These are phyloP conservation scores for Hyposoter dolosus DNA, from an alignment of 2,888 invertebrate species.

Conservation along the genomic window DNA sequence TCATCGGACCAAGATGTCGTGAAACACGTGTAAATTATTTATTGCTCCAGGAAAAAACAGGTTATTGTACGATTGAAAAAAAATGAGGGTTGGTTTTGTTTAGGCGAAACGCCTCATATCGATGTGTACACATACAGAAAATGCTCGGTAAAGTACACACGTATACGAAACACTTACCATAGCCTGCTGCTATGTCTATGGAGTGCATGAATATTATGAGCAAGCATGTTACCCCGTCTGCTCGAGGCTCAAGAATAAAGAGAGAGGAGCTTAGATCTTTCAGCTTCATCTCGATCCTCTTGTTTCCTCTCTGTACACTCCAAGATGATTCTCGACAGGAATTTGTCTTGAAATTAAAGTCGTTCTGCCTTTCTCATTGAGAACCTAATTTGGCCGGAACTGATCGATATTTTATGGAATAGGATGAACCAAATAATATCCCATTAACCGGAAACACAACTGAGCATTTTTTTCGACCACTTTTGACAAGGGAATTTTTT, in stretches of 20 bases:
- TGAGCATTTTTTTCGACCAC: not conserved
- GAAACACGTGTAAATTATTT: not conserved
- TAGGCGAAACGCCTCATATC: not conserved
- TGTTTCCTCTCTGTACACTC: constrained; percentile 17
- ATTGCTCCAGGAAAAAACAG: not conserved
- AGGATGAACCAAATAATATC: no score
- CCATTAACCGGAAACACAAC: not conserved
- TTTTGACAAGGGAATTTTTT: not conserved
- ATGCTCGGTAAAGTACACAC: constrained; percentile 52
- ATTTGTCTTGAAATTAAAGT: not conserved
- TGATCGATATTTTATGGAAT: no score
- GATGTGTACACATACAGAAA: constrained; percentile 17
- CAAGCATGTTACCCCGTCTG: constrained; percentile 35
- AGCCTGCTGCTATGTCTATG: not conserved
- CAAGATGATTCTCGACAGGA: not conserved
- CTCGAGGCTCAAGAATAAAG: constrained; percentile 44
- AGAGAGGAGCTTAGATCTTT: constrained; percentile 47
- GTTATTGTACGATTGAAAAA: not conserved
- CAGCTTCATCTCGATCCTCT: constrained; percentile 11
- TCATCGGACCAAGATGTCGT: not conserved
- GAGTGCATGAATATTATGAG: constrained; percentile 14
- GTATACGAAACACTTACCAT: constrained; percentile 29
- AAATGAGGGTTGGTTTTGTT: not conserved
- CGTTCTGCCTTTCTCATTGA: not conserved
- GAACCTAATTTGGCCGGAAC: no score